Evolutionary conservation across 2,888 invertebrate species (phyloP), one percentile per base, ranked within the genome.

Genomic region (Xestia sexstrigata): DNA sequence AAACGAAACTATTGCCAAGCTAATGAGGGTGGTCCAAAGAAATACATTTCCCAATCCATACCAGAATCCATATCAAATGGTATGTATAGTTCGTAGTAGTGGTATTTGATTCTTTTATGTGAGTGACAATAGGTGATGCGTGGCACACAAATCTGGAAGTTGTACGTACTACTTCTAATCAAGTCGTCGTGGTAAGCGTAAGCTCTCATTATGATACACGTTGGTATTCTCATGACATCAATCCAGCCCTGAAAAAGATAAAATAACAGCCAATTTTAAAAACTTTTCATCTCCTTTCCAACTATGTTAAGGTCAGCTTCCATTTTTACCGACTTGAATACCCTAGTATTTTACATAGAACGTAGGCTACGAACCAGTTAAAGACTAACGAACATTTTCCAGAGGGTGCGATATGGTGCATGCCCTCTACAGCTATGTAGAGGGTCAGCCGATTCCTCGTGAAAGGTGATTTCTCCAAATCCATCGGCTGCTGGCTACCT

Each of bases 101-200:
- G 91, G 73, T 93, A 94, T 78, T 90, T 91, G 52, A 42, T 89
- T 30, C 92, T 87, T 0, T 58, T 74, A 30, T 90, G 84, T 0
- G 92, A 77, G 76, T 95, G 94, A 30, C 92, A 92, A 70, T 91
- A 91, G 1, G 82, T 69, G 30, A 95, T 92, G 0, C 95, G 91
- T 0, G 94, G 93, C 0, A 95, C 94, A 72, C 95, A 95, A 0
- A 95, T 83, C 80, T 94, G 94, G 80, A 95, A 95, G 26, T 86
- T 86, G 78, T 88, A 94, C 0, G 93, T 76, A 0, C 94, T 93
- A 58, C 90, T 91, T 8, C 93, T 87, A 26, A 94, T 90, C 45
- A 87, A 49, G 49, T 95, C 92, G 20, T 82, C 78, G 55, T 90
- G 88, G 39, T 86, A 90, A 0, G 94, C 66, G 0, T 75, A 88